Percentiles rank a stretch among this genome's conserved stretches.
These are phyloP conservation scores for Brachymystax lenok DNA, from an alignment of 2,797 vertebrate genomes.

Conservation along the genomic window DNA sequence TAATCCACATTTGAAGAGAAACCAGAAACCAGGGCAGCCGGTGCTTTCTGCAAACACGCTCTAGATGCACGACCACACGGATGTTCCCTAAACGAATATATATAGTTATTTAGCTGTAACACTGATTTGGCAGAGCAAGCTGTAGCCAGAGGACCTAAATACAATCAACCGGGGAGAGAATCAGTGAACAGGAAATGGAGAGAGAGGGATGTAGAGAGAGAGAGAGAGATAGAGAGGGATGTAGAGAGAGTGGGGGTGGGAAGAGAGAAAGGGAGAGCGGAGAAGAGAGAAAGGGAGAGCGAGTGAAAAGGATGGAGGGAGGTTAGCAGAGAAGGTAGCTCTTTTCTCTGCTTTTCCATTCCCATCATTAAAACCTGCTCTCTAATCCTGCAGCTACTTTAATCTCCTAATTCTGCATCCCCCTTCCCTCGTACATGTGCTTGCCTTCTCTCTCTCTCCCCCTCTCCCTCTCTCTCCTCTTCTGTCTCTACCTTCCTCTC, in stretches of 20 bases:
- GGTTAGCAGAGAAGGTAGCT: conserved; percentile 48
- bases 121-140: conserved; percentile 12
- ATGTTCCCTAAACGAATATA: conserved; percentile 48
- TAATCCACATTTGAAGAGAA: conserved; percentile 4
- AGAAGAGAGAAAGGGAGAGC: conserved; percentile 21
- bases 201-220: no score
- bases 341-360: conserved; percentile 69
- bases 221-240: no score
- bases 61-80: conserved; percentile 17
- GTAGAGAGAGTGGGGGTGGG: background rate
- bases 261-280: no score
- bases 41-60: conserved; percentile 30
- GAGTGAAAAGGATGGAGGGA: conserved; percentile 13
- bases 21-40: background rate
- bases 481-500: conserved; percentile 24
- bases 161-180: conserved; percentile 55
- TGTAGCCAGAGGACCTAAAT: conserved; percentile 44
- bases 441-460: conserved; percentile 7
- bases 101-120: conserved; percentile 46
- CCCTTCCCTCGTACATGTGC: conserved; percentile 36
- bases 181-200: no score
- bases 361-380: conserved; percentile 75
- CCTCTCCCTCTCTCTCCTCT: background rate
- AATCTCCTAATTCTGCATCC: conserved; percentile 75
- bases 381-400: conserved; percentile 75